A percentile compares a stretch with the other conserved stretches of the same genome.
These are phyloP conservation scores for Oreochromis spilurus DNA, from an alignment of 2,113 vertebrate species.

Conservation along the genomic window DNA sequence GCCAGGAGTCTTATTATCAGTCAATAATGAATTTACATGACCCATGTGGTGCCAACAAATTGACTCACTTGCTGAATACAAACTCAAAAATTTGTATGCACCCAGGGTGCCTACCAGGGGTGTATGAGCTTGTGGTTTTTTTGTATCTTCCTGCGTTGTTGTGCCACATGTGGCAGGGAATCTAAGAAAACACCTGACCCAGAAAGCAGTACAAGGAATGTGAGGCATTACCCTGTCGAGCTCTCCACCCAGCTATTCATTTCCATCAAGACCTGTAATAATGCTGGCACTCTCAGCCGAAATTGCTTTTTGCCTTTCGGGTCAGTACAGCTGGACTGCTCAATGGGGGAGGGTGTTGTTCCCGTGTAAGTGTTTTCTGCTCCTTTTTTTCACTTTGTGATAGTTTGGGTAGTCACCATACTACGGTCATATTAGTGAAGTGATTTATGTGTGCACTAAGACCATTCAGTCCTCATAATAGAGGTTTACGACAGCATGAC, in stretches of 20 bases:
- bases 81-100: background rate
- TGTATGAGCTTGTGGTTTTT: background rate
- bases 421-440: conserved; percentile 66
- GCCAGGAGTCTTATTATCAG: conserved; percentile 45
- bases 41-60: background rate
- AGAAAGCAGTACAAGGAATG: conserved; percentile 39
- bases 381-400: background rate
- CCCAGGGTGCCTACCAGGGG: background rate
- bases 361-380: conserved; percentile 21
- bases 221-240: conserved; percentile 44
- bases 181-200: conserved; percentile 42
- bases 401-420: conserved; percentile 59
- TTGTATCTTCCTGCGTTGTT: background rate
- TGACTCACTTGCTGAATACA: background rate
- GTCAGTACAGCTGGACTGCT: conserved; percentile 34
- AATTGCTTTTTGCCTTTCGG: conserved; percentile 73
- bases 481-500: conserved; percentile 58
- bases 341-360: background rate
- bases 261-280: conserved; percentile 68
- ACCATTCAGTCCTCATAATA: conserved; percentile 38
- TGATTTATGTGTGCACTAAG: conserved; percentile 72
- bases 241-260: conserved; percentile 58
- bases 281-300: conserved; percentile 70
- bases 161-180: background rate
- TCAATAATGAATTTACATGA: conserved; percentile 42